Evolutionary conservation across 2,797 vertebrate species (phyloP).

Genomic region (Tolypeutes matacus): DNA sequence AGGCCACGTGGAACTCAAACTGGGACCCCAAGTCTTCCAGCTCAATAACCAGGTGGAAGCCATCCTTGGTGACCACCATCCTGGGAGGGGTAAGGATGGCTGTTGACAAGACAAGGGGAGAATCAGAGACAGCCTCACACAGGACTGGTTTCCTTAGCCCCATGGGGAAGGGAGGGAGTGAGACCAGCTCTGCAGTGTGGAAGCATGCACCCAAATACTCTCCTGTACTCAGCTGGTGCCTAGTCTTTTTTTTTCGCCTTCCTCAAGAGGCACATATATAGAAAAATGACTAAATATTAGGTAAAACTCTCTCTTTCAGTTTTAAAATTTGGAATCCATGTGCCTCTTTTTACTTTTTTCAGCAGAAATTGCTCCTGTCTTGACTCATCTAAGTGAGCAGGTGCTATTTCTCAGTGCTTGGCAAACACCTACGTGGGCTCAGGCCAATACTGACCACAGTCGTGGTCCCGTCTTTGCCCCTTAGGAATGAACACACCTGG

Average conservation of each 20-base stretch:
- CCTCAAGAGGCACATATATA: background rate
- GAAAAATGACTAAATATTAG: background rate
- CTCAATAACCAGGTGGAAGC: conserved; percentile 85
- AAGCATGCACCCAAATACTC: background rate
- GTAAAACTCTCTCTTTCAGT: background rate
- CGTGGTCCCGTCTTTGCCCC: background rate
- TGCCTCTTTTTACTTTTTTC: background rate
- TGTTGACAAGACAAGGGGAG: conserved; percentile 78
- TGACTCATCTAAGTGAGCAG: conserved; percentile 6
- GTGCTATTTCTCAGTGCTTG: background rate
- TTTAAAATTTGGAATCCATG: background rate
- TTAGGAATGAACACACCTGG: background rate
- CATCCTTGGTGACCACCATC: conserved; percentile 81
- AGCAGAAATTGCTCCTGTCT: conserved; percentile 5
- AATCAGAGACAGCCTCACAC: conserved; percentile 49
- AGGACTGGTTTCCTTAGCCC: background rate
- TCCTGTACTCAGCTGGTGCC: background rate
- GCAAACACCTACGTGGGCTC: background rate
- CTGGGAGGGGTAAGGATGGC: conserved; percentile 87
- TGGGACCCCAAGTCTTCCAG: conserved; percentile 87
- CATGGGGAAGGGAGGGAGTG: background rate
- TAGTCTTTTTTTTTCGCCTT: conserved; percentile 16
- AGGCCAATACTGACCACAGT: background rate
- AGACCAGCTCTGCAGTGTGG: background rate
- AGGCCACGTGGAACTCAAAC: conserved; percentile 85